A percentile compares a stretch with the other conserved stretches of the same genome.
phyloP scores from a whole-genome alignment of 2,797 vertebrate genomes.

The Perdix hodgsoniae region DNA sequence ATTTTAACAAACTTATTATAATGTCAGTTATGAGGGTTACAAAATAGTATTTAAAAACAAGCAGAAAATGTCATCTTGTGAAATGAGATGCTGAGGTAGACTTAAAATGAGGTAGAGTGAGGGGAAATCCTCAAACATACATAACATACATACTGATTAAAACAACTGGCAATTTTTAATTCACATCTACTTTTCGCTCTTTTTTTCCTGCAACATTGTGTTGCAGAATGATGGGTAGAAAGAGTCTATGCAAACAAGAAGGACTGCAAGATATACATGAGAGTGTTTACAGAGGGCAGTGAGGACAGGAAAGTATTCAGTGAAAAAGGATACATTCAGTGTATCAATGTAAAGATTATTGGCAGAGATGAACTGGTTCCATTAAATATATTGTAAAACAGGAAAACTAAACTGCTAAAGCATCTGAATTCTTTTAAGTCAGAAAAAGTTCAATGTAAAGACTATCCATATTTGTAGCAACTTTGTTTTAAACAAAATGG shows the following conservation, averaged over 20 bases:
- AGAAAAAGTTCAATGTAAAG: background rate
- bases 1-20: background rate
- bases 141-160: background rate
- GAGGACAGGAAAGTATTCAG: background rate
- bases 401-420: background rate
- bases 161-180: background rate
- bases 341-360: background rate
- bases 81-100: background rate
- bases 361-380: background rate
- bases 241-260: background rate
- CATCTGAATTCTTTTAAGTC: background rate
- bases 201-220: background rate
- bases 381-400: background rate
- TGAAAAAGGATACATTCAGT: background rate
- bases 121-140: background rate
- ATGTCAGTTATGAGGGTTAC: background rate
- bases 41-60: background rate
- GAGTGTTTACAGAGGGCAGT: background rate
- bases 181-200: background rate
- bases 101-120: background rate
- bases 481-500: background rate
- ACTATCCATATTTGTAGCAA: background rate
- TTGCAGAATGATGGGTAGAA: background rate
- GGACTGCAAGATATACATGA: background rate
- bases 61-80: background rate